These are phyloP conservation scores for Micromys minutus DNA, from an alignment of 2,113 vertebrate species.

Conservation along the genomic window DNA sequence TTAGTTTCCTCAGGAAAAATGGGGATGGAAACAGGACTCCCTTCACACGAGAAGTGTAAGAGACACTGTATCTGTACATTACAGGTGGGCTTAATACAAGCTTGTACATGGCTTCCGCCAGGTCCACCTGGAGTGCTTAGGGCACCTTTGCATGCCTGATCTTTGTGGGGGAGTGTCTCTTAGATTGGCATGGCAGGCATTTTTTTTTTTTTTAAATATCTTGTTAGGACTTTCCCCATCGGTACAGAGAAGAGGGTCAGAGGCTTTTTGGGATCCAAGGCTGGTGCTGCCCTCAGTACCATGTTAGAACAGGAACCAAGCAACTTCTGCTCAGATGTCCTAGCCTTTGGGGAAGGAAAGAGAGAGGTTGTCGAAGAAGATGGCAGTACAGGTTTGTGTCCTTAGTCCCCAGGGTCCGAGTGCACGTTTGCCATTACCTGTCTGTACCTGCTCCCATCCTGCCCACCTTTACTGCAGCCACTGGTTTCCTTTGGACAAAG, in stretches of 20 bases:
- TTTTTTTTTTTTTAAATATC: not conserved
- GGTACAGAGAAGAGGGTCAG: not conserved
- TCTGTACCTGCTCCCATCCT: not conserved
- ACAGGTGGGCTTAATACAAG: not conserved
- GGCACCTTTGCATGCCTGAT: not conserved
- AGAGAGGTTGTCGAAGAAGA: not conserved
- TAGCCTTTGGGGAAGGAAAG: not conserved
- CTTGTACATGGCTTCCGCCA: rapidly evolving
- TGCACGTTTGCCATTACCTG: not conserved
- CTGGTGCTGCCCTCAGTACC: not conserved
- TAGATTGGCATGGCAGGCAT: not conserved
- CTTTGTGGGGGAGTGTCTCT: not conserved
- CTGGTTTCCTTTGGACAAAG: conserved; percentile 36
- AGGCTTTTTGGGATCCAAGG: not conserved
- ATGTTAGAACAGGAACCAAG: not conserved
- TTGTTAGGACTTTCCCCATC: not conserved
- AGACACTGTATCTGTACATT: rapidly evolving
- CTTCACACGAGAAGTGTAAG: not conserved
- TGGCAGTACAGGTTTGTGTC: too few species aligned
- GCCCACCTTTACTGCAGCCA: conserved; percentile 3
- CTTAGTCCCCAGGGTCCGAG: not conserved
- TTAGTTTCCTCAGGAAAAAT: conserved; percentile 38
- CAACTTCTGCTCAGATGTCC: not conserved
- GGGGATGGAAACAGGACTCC: not conserved
- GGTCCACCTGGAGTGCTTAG: not conserved